Evolutionary conservation across 2,888 invertebrate species (phyloP).

Genomic region (Cerastis leucographa): DNA sequence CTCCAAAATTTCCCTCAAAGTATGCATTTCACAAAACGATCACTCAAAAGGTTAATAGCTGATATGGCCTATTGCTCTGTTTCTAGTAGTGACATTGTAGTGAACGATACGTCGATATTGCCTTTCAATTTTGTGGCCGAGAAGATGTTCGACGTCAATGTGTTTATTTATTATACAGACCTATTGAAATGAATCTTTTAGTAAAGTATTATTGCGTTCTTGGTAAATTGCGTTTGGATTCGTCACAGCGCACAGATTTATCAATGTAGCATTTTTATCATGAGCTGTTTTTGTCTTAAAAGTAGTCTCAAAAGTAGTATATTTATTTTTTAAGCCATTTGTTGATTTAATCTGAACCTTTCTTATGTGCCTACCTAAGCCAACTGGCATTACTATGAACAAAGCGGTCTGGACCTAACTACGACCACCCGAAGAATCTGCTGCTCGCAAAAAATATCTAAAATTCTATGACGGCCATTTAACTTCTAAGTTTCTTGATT

Average conservation of each 20-base stretch:
- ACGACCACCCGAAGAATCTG: not conserved
- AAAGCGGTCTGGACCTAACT: not conserved
- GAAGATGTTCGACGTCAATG: slow-evolving; percentile 28
- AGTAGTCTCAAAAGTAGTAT: not conserved
- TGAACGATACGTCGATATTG: slow-evolving; percentile 35
- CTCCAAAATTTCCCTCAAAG: slow-evolving; percentile 44
- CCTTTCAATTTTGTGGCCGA: slow-evolving; percentile 37
- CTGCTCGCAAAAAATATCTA: not conserved
- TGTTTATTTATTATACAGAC: slow-evolving; percentile 27
- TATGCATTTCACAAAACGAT: slow-evolving; percentile 45
- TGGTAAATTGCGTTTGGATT: slow-evolving; percentile 29
- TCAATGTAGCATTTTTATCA: slow-evolving; percentile 3
- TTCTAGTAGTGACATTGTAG: slow-evolving; percentile 49
- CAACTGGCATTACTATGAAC: not conserved
- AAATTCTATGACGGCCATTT: not conserved
- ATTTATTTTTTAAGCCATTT: not conserved
- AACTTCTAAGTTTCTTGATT: slow-evolving; percentile 4
- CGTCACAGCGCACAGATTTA: slow-evolving; percentile 10
- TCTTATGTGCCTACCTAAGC: not conserved
- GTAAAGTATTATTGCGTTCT: slow-evolving; percentile 28
- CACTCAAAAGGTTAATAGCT: slow-evolving; percentile 54
- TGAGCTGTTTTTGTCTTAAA: not conserved
- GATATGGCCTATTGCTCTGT: slow-evolving; percentile 51
- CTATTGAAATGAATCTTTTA: slow-evolving; percentile 46
- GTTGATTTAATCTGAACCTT: not conserved